Evolutionary conservation across 2,113 vertebrate species (phyloP), one percentile per base, ranked within the genome.

Genomic region (Bungarus multicinctus): DNA sequence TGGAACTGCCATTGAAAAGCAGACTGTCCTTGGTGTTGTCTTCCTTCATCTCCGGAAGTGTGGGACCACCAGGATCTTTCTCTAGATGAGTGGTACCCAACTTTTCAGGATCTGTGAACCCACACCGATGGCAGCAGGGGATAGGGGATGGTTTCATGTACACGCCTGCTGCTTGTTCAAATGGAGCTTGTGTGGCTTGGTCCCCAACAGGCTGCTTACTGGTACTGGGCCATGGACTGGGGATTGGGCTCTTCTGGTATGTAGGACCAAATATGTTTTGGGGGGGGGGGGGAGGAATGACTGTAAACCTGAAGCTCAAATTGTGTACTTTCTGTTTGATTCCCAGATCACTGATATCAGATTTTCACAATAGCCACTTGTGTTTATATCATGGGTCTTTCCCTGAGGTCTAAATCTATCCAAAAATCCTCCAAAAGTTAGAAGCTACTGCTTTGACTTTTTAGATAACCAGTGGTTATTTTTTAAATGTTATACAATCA

Each of bases 151-250:
- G 60, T 30, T 64, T 30, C 57, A 58, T 0, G 11, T n/a, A 10
- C 3, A 10, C 10, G 10, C 27, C 10, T 64, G 60, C 27, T 7
- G 4, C 60, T n/a, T 64, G 27, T 3, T 14, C 27, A 64, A 64
- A 64, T 64, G 27, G 27, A 30, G 27, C 60, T 64, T n/a, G 60
- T 64, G 60, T 5, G 25, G 27, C 60, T 27, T 1, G 1, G 11
- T 64, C 11, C 27, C 0, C 27, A n/a, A 64, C 4, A 30, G 23
- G 11, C 11, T 30, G 30, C 27, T 12, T 12, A 64, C 10, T 64
- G 11, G 27, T 64, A 64, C 27, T 0, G 0, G 60, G 1, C 27
- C 1, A 5, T 9, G 1, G 58, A 60, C 25, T 0, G 25, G 6
- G 23, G 25, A 25, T 27, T 60, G 25, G 23, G 23, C 30, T n/a